A percentile compares a stretch with the other conserved stretches of the same genome.
phyloP scores from a whole-genome alignment of 1,140 invertebrate genomes.

The Lepidurus apus region DNA sequence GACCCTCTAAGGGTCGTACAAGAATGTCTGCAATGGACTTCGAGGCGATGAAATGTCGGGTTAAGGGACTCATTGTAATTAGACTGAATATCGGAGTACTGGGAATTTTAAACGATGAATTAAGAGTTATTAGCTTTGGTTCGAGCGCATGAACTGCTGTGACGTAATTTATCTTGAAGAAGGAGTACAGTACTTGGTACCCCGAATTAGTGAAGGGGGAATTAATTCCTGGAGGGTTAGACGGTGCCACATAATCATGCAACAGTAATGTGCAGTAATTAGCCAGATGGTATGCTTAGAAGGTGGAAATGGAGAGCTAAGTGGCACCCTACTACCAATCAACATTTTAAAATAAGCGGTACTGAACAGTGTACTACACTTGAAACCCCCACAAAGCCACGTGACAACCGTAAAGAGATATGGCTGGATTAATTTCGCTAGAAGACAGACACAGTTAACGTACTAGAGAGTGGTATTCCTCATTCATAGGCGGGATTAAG shows the following conservation, averaged over 20 bases:
- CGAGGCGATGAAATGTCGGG: too few species aligned
- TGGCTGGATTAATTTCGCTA: too few species aligned
- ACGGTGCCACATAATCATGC: neutral
- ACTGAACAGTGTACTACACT: neutral
- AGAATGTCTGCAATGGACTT: too few species aligned
- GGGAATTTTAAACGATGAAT: too few species aligned
- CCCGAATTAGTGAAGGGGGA: neutral
- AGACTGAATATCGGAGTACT: too few species aligned
- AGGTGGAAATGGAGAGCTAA: neutral
- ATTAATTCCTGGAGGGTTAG: neutral
- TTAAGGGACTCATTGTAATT: too few species aligned
- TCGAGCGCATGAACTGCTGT: neutral
- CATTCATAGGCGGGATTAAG: too few species aligned
- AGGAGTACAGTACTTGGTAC: neutral
- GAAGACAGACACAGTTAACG: too few species aligned
- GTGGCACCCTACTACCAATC: neutral
- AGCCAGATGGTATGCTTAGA: neutral
- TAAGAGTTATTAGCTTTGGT: neutral
- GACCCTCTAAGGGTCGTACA: too few species aligned
- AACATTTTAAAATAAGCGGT: neutral
- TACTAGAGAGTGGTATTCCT: too few species aligned
- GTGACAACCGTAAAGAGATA: too few species aligned
- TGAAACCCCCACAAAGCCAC: too few species aligned
- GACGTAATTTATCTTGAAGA: neutral
- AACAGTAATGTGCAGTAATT: slow-evolving; percentile 5